Evolutionary conservation across 2,888 invertebrate genomes (phyloP).

Genomic region (Disparrhopalites patrizii): DNA sequence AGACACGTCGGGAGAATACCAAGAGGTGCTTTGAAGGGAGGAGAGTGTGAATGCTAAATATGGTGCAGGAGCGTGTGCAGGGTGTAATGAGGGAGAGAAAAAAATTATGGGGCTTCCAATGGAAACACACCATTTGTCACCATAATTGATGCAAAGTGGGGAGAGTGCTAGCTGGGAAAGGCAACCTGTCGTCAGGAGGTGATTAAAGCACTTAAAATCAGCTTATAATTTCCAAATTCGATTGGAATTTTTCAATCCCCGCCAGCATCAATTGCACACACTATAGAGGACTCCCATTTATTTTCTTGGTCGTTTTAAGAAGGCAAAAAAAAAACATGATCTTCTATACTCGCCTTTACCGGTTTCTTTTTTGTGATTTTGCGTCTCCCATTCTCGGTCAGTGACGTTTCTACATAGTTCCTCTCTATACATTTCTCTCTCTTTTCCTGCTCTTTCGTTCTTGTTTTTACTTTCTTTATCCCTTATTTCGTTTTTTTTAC

Average conservation of each 20-base stretch:
- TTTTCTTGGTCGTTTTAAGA: too few species aligned
- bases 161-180: not conserved
- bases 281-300: too few species aligned
- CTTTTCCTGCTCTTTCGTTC: too few species aligned
- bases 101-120: not conserved
- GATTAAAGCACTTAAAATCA: conserved; percentile 4
- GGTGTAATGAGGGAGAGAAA: not conserved
- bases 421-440: too few species aligned
- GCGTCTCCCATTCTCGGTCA: too few species aligned
- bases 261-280: not conserved
- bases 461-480: too few species aligned
- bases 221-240: conserved; percentile 2
- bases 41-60: not conserved
- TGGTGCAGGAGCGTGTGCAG: not conserved
- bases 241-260: conserved; percentile 3
- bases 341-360: too few species aligned
- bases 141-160: not conserved
- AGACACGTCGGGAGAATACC: too few species aligned
- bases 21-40: not conserved
- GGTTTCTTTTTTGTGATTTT: too few species aligned
- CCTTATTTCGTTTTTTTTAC: too few species aligned
- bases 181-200: not conserved
- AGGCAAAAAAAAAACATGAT: too few species aligned
- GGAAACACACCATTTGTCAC: conserved; percentile 9
- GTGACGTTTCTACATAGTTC: too few species aligned